phyloP scores from a whole-genome alignment of 2,113 vertebrate genomes.

The Cyprinodon tularosa region DNA sequence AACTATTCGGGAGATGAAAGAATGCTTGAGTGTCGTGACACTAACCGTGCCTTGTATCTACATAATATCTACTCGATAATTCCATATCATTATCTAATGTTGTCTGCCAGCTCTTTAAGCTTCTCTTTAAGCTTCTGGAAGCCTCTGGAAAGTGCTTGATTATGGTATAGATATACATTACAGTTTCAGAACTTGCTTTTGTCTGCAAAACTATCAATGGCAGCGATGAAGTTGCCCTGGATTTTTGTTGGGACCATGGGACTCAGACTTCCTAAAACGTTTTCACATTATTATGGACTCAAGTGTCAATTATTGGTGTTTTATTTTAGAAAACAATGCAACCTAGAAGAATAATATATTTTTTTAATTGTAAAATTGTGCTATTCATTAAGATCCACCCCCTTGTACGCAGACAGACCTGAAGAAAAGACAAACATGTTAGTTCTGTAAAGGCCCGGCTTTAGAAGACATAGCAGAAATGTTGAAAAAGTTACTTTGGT shows the following conservation, averaged over 20 bases:
- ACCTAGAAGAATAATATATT: neutral
- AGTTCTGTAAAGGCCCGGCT: too few species aligned
- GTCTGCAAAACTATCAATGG: slow-evolving; percentile 11
- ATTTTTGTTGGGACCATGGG: neutral
- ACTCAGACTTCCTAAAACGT: neutral
- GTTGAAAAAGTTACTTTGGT: too few species aligned
- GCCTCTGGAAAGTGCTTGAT: slow-evolving; percentile 16
- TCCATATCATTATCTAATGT: slow-evolving; percentile 47
- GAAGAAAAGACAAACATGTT: too few species aligned
- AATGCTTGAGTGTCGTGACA: slow-evolving; percentile 39
- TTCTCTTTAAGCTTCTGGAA: neutral
- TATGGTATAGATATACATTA: slow-evolving; percentile 2
- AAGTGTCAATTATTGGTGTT: neutral
- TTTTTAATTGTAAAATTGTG: neutral
- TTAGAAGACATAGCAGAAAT: too few species aligned
- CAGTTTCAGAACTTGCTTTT: neutral
- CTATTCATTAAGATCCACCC: too few species aligned
- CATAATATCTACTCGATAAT: slow-evolving; percentile 56
- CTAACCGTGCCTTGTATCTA: slow-evolving; percentile 21
- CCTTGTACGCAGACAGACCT: too few species aligned
- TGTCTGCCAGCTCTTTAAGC: slow-evolving; percentile 34
- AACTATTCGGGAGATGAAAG: slow-evolving; percentile 63
- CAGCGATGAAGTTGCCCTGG: neutral
- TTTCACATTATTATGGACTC: neutral
- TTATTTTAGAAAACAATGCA: neutral